phyloP scores from a whole-genome alignment of 2,888 invertebrate species.

The Parnassius mnemosyne region DNA sequence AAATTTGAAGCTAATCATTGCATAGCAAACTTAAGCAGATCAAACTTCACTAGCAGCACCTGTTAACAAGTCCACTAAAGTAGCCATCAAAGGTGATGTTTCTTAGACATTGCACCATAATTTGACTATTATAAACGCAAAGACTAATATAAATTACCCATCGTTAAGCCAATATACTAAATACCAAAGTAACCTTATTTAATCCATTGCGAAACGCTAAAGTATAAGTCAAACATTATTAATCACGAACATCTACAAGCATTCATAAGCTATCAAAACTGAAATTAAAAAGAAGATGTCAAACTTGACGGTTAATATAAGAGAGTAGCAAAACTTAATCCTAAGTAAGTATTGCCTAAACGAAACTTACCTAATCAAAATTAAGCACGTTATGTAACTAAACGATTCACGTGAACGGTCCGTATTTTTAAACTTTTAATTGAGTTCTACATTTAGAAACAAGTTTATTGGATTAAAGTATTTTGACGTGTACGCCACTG shows the following conservation, averaged over 20 bases:
- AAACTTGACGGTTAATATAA: constrained; percentile 35
- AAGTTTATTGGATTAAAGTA: constrained; percentile 36
- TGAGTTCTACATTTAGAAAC: constrained; percentile 46
- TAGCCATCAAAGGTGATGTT: too few relatives aligned
- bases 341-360: constrained; percentile 38
- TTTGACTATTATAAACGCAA: too few relatives aligned
- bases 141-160: too few relatives aligned
- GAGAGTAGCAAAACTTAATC: constrained; percentile 35
- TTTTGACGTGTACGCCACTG: constrained; percentile 41
- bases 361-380: constrained; percentile 43
- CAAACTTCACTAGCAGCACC: too few relatives aligned
- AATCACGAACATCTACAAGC: constrained; percentile 13
- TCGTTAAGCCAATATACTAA: background rate
- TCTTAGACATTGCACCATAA: too few relatives aligned
- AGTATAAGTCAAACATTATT: constrained; percentile 11
- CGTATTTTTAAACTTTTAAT: constrained; percentile 50
- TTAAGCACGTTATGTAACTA: constrained; percentile 40
- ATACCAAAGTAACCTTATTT: constrained; percentile 1
- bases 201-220: constrained; percentile 16
- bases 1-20: too few relatives aligned
- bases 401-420: constrained; percentile 44
- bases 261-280: constrained; percentile 9
- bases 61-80: too few relatives aligned
- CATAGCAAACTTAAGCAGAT: too few relatives aligned
- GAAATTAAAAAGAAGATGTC: constrained; percentile 26